Evolutionary conservation across 2,888 invertebrate genomes (phyloP).

Genomic region (Monopis laevigella): DNA sequence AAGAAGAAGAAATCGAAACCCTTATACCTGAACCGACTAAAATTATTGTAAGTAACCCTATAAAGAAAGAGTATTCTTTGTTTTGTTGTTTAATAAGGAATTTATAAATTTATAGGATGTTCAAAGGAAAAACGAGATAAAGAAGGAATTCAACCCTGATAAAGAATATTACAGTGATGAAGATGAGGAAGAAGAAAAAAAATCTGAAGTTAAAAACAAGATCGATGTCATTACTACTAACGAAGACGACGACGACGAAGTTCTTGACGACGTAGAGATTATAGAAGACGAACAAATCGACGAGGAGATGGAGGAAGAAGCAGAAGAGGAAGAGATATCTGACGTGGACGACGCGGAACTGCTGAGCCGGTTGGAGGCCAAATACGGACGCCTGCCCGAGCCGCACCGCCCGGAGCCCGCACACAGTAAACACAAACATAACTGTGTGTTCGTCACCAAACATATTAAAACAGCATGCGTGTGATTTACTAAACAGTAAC

Average conservation of each 20-base stretch:
- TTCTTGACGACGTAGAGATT: slow-evolving; percentile 52
- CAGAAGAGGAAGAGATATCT: slow-evolving; percentile 63
- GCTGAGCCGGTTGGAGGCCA: slow-evolving; percentile 74
- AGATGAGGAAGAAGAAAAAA: slow-evolving; percentile 37
- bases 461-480: slow-evolving; percentile 17
- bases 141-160: slow-evolving; percentile 22
- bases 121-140: slow-evolving; percentile 12
- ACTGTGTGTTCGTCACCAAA: neutral
- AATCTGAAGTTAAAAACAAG: slow-evolving; percentile 28
- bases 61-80: neutral
- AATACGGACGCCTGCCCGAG: slow-evolving; percentile 75
- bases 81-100: slow-evolving; percentile 2
- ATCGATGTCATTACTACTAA: too few relatives aligned
- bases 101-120: slow-evolving; percentile 26
- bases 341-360: slow-evolving; percentile 77
- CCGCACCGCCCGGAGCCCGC: slow-evolving; percentile 51
- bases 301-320: slow-evolving; percentile 54
- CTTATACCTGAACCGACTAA: slow-evolving; percentile 5
- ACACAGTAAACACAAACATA: slow-evolving; percentile 50
- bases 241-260: slow-evolving; percentile 40
- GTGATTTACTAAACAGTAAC: slow-evolving; percentile 27
- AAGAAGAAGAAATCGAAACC: slow-evolving; percentile 25
- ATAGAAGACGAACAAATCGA: slow-evolving; percentile 50
- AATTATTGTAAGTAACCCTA: slow-evolving; percentile 1
- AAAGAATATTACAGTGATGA: slow-evolving; percentile 50